Conservation (phyloP, 1,140 invertebrate species). For the Drosophila arizonae region DNA sequence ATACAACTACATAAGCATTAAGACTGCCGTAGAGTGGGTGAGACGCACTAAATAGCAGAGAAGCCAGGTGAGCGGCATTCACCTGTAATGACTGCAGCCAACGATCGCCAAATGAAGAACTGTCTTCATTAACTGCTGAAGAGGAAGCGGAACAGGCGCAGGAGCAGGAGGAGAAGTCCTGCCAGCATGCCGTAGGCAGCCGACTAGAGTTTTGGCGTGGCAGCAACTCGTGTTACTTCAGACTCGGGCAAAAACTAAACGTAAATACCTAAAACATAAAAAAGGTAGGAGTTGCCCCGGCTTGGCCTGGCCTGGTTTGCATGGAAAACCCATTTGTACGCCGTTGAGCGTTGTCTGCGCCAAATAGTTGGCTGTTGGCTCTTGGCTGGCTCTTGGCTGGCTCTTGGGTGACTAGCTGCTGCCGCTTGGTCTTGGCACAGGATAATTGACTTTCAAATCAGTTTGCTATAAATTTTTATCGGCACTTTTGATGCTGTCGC, state of each 20-base stretch:
- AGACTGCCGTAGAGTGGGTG: conserved; percentile 3
- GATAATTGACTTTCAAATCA: conserved; percentile 83
- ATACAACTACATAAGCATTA: conserved; percentile 21
- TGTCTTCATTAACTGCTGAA: conserved; percentile 67
- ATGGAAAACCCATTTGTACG: conserved; percentile 80
- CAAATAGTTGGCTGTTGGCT: conserved; percentile 53
- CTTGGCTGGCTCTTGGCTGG: conserved; percentile 20
- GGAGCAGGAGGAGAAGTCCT: background rate
- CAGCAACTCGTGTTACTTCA: conserved; percentile 19
- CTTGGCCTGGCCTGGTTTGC: conserved; percentile 55
- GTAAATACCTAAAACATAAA: conserved; percentile 56
- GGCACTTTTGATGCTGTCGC: conserved; percentile 76
- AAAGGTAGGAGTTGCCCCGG: conserved; percentile 40
- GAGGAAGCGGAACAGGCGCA: background rate
- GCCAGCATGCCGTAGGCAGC: conserved; percentile 17
- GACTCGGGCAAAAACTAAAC: conserved; percentile 30
- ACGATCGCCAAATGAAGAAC: conserved; percentile 73
- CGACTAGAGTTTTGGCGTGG: conserved; percentile 30
- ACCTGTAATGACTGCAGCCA: conserved; percentile 56
- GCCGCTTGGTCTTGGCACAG: conserved; percentile 47
- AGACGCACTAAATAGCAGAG: conserved; percentile 14
- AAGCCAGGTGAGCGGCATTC: background rate
- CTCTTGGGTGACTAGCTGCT: conserved; percentile 22
- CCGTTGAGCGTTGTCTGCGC: conserved; percentile 61
- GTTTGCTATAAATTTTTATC: conserved; percentile 83